A percentile compares a stretch with the other conserved stretches of the same genome.
These are phyloP conservation scores for Hycleus cichorii DNA, from an alignment of 1,140 invertebrate genomes.

Conservation along the genomic window DNA sequence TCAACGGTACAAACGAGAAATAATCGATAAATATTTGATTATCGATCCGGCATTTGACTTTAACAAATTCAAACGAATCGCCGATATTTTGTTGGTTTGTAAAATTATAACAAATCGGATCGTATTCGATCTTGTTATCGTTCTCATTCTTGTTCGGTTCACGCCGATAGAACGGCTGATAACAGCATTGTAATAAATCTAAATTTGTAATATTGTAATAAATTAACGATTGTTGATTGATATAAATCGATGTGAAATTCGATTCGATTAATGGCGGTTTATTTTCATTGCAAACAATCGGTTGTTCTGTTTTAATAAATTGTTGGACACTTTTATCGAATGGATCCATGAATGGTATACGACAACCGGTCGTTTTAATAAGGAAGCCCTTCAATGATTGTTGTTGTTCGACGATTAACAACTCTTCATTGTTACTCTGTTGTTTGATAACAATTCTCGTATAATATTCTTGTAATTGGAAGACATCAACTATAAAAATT, in stretches of 20 bases:
- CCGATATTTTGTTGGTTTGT: not conserved
- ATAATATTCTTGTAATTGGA: conserved; percentile 16
- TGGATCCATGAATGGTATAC: conserved; percentile 68
- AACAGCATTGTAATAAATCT: conserved; percentile 51
- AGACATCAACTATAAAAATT: conserved; percentile 23
- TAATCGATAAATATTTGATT: conserved; percentile 52
- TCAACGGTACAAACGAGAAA: conserved; percentile 57
- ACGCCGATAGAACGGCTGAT: conserved; percentile 51
- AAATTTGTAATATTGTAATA: conserved; percentile 48
- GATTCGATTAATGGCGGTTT: conserved; percentile 52
- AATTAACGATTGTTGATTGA: conserved; percentile 37
- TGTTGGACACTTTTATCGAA: conserved; percentile 51
- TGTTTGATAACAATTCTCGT: not conserved
- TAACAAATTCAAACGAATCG: conserved; percentile 51
- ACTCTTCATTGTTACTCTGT: not conserved
- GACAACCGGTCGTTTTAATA: conserved; percentile 69
- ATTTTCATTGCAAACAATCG: conserved; percentile 42
- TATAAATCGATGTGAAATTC: conserved; percentile 56
- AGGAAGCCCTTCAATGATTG: conserved; percentile 40
- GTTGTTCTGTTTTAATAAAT: conserved; percentile 42
- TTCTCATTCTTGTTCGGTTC: conserved; percentile 39
- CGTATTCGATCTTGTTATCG: conserved; percentile 43
- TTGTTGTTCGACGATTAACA: not conserved
- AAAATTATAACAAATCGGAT: conserved; percentile 40
- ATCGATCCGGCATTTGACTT: conserved; percentile 50